phyloP scores from a whole-genome alignment of 2,113 vertebrate genomes.

The Oenanthe oenanthe region DNA sequence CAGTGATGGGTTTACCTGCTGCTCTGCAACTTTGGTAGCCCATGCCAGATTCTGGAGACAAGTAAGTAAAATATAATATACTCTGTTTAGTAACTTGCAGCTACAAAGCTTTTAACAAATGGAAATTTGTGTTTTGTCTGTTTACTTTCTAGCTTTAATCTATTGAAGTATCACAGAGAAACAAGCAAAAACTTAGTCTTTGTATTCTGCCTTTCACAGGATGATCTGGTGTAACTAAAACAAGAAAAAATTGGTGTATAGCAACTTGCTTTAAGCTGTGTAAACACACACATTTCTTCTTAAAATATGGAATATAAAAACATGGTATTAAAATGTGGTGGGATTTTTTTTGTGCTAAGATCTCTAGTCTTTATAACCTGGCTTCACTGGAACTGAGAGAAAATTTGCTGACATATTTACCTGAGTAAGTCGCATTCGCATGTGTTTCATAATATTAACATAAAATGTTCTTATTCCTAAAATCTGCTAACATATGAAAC shows the following conservation, averaged over 20 bases:
- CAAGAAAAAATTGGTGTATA: background rate
- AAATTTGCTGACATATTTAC: conserved; percentile 94
- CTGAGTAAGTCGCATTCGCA: conserved; percentile 86
- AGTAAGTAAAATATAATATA: background rate
- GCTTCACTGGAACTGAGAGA: conserved; percentile 96
- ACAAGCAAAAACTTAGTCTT: background rate
- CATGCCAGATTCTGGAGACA: background rate
- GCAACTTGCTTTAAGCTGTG: background rate
- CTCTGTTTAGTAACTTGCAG: background rate
- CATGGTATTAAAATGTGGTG: background rate
- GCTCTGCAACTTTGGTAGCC: background rate
- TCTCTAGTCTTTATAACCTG: conserved; percentile 95
- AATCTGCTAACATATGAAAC: background rate
- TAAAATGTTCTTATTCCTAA: background rate
- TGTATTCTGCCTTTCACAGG: background rate
- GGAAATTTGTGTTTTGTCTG: background rate
- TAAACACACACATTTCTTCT: background rate
- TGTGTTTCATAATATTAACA: background rate
- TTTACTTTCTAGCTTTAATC: background rate
- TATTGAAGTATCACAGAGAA: background rate
- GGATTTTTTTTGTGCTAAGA: background rate
- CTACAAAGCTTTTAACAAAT: background rate
- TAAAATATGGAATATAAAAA: background rate
- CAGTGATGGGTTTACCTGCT: background rate
- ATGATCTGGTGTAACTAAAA: background rate